A percentile compares a stretch with the other conserved stretches of the same genome.
Conservation (phyloP, 2,797 vertebrate species). For the Vespertilio murinus region DNA sequence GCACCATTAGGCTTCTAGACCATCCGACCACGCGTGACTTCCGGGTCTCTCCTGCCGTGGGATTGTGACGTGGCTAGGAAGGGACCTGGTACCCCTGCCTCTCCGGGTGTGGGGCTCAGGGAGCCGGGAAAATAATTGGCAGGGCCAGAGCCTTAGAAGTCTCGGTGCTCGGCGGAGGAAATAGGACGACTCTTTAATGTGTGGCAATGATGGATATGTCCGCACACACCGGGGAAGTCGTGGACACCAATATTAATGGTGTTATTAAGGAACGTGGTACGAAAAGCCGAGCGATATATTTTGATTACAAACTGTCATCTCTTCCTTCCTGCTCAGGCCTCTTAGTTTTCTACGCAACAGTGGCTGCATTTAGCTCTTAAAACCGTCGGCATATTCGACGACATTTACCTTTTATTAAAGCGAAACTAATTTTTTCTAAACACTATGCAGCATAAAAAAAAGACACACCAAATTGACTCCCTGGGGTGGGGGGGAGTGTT, state of each 20-base stretch:
- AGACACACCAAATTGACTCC: background rate
- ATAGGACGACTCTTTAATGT: background rate
- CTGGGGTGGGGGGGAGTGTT: background rate
- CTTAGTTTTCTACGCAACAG: background rate
- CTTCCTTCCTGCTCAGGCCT: background rate
- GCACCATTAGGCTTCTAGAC: background rate
- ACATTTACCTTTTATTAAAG: constrained; percentile 19
- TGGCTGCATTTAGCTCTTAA: background rate
- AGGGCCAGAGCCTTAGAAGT: background rate
- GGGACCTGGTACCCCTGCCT: background rate
- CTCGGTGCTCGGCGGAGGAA: background rate
- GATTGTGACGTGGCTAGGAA: background rate
- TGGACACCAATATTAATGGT: background rate
- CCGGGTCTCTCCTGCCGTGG: background rate
- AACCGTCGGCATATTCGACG: background rate
- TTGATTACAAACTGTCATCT: background rate
- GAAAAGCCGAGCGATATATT: background rate
- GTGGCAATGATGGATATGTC: background rate
- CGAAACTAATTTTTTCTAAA: background rate
- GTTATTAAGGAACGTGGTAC: background rate
- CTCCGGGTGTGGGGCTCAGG: background rate
- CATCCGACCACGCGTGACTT: background rate
- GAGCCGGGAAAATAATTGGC: background rate
- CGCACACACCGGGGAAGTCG: background rate
- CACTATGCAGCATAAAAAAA: background rate